Evolutionary conservation across 2,113 vertebrate genomes (phyloP).

Genomic region (Panurus biarmicus): DNA sequence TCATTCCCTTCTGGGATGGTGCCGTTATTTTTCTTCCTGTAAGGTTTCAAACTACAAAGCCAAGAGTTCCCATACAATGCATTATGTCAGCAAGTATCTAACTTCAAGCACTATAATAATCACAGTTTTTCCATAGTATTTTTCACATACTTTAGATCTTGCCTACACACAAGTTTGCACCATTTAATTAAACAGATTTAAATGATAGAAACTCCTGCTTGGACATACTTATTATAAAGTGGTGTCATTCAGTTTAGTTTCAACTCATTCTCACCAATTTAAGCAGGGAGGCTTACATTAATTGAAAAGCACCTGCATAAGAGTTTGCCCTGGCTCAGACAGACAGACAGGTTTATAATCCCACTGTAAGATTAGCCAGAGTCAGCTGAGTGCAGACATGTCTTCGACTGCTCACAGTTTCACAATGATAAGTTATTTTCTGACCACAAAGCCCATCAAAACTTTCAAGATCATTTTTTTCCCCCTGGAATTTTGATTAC

Average conservation of each 20-base stretch:
- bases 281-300: neutral
- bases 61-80: neutral
- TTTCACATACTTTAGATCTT: neutral
- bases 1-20: neutral
- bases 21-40: neutral
- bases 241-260: neutral
- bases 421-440: neutral
- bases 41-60: neutral
- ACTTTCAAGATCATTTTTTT: neutral
- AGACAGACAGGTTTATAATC: slow-evolving; percentile 21
- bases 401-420: neutral
- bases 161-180: neutral
- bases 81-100: neutral
- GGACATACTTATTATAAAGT: neutral
- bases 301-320: neutral
- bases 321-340: neutral
- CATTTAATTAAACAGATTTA: neutral
- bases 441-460: neutral
- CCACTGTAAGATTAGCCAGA: neutral
- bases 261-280: neutral
- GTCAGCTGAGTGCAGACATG: neutral
- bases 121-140: neutral
- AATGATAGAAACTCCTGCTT: neutral
- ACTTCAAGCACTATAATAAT: neutral
- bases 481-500: neutral